These are phyloP conservation scores for Ptychobarbus kaznakovi DNA, from an alignment of 2,797 vertebrate genomes.

Conservation along the genomic window DNA sequence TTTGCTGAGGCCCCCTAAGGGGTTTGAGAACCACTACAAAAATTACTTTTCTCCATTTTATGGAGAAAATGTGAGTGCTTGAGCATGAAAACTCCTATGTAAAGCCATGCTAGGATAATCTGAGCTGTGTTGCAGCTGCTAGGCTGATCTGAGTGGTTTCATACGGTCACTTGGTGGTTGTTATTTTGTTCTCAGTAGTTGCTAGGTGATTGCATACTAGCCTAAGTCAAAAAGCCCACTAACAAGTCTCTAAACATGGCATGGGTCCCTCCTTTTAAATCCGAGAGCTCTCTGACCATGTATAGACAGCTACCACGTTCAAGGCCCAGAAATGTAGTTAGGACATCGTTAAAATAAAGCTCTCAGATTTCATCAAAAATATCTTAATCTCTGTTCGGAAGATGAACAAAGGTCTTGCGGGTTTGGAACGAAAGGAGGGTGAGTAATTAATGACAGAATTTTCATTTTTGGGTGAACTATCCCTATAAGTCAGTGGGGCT, in stretches of 20 bases:
- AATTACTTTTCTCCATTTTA: neutral
- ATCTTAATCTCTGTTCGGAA: too few relatives aligned
- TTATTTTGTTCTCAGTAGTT: neutral
- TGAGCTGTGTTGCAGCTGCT: neutral
- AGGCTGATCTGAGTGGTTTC: neutral
- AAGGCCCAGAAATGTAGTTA: neutral
- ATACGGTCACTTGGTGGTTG: neutral
- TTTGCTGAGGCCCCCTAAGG: neutral
- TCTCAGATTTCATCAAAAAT: too few relatives aligned
- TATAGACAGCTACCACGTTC: neutral
- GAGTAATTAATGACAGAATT: neutral
- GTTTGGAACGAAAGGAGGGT: neutral
- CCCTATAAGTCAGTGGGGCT: neutral
- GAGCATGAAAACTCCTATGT: neutral
- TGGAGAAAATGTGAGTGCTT: neutral
- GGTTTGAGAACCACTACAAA: neutral
- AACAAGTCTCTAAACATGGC: neutral
- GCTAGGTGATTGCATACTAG: neutral
- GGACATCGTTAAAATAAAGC: neutral
- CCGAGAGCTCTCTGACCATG: neutral
- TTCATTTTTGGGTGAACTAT: neutral
- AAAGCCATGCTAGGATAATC: neutral
- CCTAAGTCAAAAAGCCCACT: neutral
- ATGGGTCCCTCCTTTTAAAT: neutral
- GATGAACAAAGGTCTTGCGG: neutral